phyloP scores from a whole-genome alignment of 2,113 vertebrate genomes.

The Podilymbus podiceps region DNA sequence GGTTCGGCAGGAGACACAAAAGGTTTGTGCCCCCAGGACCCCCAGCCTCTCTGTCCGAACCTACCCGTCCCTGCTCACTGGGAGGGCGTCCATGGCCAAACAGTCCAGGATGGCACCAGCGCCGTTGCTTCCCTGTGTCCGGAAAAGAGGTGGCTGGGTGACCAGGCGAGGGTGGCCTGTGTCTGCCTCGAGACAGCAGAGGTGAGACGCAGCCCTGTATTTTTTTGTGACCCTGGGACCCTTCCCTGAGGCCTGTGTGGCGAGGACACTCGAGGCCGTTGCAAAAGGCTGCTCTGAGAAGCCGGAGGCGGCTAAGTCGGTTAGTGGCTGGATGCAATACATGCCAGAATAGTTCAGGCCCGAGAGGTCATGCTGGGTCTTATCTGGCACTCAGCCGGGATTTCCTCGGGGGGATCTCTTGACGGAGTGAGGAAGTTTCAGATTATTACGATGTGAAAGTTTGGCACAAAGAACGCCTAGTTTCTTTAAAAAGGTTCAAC shows the following conservation, averaged over 20 bases:
- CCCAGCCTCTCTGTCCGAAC: neutral
- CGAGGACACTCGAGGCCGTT: neutral
- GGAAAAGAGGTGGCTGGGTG: accelerated
- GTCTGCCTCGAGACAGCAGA: neutral
- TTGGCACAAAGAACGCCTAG: neutral
- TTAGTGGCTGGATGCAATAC: neutral
- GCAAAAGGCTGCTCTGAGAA: neutral
- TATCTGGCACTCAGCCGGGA: neutral
- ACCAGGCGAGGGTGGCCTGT: neutral
- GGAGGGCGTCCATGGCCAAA: neutral
- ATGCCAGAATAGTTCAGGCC: neutral
- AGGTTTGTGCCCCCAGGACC: neutral
- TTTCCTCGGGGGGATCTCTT: neutral
- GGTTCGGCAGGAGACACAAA: neutral
- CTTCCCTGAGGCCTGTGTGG: neutral
- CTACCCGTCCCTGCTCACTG: neutral
- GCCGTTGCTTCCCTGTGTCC: neutral
- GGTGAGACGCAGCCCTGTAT: neutral
- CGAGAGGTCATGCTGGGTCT: neutral
- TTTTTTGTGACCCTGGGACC: neutral
- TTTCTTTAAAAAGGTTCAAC: neutral
- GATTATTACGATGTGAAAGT: neutral
- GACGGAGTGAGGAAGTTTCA: neutral
- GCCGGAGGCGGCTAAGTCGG: neutral
- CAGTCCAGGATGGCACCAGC: neutral